These are phyloP conservation scores for Disparrhopalites patrizii DNA, from an alignment of 2,888 invertebrate genomes.

Conservation along the genomic window DNA sequence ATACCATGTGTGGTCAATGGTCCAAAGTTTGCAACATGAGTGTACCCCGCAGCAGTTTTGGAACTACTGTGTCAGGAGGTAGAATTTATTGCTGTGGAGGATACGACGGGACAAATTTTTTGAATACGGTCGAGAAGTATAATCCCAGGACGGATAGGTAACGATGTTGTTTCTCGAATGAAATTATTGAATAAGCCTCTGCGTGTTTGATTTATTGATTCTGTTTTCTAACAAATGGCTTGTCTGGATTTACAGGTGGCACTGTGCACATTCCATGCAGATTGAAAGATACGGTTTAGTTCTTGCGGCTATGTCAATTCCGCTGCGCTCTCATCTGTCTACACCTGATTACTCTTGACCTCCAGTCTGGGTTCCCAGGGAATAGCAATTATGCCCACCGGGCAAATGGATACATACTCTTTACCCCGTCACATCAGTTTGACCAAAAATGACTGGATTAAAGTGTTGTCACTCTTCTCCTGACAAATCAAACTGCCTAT, in stretches of 20 bases:
- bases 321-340: constrained; percentile 42
- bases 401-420: no score
- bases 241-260: constrained; percentile 45
- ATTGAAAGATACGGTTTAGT: constrained; percentile 49
- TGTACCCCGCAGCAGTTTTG: constrained; percentile 50
- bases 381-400: background rate
- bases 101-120: constrained; percentile 49
- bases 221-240: background rate
- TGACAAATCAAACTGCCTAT: no score
- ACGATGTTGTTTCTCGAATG: background rate
- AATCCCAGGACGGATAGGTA: constrained; percentile 50
- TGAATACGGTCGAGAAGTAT: constrained; percentile 51
- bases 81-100: constrained; percentile 51
- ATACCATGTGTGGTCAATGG: constrained; percentile 50
- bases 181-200: background rate
- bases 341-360: constrained; percentile 47
- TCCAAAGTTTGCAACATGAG: constrained; percentile 50
- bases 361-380: background rate
- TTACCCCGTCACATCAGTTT: no score
- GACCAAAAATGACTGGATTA: constrained; percentile 2
- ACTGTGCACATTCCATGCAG: constrained; percentile 49
- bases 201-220: background rate
- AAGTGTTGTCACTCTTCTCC: no score
- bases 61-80: constrained; percentile 49
- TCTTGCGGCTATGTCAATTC: constrained; percentile 48